These are phyloP conservation scores for Piscicola geometra DNA, from an alignment of 2,888 invertebrate genomes.

Conservation along the genomic window DNA sequence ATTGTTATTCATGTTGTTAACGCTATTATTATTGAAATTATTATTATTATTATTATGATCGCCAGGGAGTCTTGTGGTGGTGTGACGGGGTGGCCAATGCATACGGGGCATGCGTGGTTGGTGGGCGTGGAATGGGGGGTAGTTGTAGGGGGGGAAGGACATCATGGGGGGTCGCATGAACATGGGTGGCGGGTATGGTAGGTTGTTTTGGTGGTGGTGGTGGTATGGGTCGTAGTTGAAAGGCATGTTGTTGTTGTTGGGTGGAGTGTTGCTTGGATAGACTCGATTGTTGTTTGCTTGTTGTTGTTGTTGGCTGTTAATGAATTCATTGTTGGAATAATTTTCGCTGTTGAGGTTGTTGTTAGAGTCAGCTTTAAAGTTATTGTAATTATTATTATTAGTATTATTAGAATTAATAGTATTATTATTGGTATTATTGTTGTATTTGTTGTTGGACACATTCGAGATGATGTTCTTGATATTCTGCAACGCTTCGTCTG, in stretches of 20 bases:
- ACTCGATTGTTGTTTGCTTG: too few relatives aligned
- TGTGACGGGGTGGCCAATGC: neutral
- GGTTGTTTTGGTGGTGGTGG: too few relatives aligned
- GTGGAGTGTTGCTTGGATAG: too few relatives aligned
- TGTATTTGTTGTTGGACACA: neutral
- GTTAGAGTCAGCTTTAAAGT: neutral
- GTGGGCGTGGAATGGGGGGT: neutral
- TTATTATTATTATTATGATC: too few relatives aligned
- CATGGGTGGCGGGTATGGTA: neutral
- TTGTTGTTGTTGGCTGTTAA: neutral
- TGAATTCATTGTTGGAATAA: neutral
- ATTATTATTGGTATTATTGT: neutral
- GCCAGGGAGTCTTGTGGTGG: neutral
- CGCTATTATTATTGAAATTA: too few relatives aligned
- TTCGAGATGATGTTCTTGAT: neutral
- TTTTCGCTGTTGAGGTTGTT: neutral
- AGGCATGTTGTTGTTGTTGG: too few relatives aligned
- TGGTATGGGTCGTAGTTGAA: too few relatives aligned
- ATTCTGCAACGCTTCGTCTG: neutral
- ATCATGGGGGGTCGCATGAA: neutral
- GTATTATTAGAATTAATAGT: too few relatives aligned
- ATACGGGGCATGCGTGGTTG: neutral
- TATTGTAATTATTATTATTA: too few relatives aligned
- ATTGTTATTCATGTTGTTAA: too few relatives aligned
- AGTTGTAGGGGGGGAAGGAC: neutral